Evolutionary conservation across 1,140 invertebrate species (phyloP), one percentile per base, ranked within the genome.

Genomic region (Drosophila mauritiana): DNA sequence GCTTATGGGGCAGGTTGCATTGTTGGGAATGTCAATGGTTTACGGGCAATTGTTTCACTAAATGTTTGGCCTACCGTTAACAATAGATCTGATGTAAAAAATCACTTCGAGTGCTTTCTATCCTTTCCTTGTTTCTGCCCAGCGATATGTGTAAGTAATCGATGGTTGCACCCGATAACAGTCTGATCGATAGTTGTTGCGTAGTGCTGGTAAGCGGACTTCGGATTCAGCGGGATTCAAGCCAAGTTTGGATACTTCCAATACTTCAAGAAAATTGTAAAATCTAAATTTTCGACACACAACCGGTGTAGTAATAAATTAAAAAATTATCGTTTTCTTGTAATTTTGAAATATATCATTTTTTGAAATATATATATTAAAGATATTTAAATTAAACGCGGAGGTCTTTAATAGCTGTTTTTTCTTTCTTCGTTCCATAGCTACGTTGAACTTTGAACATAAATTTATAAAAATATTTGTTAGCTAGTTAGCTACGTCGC

Each of bases 61-160:
- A 65, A 43, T 46, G 20, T n/a, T 74, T 36, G 10, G 53, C 72
- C 46, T 75, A 75, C 72, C 72, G 72, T 76, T 57, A 42, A 75
- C 53, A 25, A 34, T 27, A 62, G 22, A 49, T 63, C 48, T 55
- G 37, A 46, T 70, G 65, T 20, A 22, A 73, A 73, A 73, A 73
- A 36, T 48, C 36, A 20, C 56, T 46, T 72, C 52, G 45, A 67
- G 58, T 63, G 58, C 43, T 73, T 62, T 74, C 68, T 63, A 53
- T 59, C 49, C 39, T 61, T 51, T 67, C 39, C 42, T 59, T 59
- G 42, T 59, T 59, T 59, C 45, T 48, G 31, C 34, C 57, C 46
- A 67, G 56, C 34, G 25, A 62, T 67, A 15, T 10, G 10, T 65
- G 37, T 31, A 25, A 42, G 36, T 56, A 62, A 56, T 67, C 63